Conservation (phyloP, 2,888 invertebrate species). For the Chelonus formosanus region DNA sequence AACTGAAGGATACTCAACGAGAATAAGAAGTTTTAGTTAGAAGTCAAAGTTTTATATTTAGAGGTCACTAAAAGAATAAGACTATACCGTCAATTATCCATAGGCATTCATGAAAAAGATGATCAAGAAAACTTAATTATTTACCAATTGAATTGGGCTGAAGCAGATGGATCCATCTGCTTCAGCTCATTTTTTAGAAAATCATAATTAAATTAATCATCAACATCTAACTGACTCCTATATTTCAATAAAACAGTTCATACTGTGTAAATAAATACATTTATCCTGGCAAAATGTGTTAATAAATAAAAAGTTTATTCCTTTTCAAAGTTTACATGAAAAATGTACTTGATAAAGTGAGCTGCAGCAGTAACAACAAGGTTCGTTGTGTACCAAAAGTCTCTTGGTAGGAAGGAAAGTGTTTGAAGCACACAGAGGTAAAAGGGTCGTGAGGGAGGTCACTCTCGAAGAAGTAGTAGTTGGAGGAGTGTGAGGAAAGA, state of each 20-base stretch:
- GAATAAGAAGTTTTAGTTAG: constrained; percentile 23
- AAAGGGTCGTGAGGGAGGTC: constrained; percentile 61
- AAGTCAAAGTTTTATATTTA: constrained; percentile 20
- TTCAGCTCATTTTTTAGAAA: no score
- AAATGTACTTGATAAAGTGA: no score
- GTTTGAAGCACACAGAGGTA: constrained; percentile 50
- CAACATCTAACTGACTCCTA: no score
- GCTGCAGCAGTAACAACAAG: constrained; percentile 9
- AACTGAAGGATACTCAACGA: constrained; percentile 29
- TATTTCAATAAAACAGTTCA: no score
- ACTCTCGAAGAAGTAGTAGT: constrained; percentile 55
- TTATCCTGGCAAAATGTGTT: background rate
- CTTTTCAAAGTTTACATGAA: no score
- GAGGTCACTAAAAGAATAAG: constrained; percentile 21
- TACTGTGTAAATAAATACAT: no score
- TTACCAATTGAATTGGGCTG: no score
- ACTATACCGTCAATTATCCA: background rate
- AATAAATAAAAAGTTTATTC: constrained; percentile 10
- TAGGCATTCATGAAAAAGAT: no score
- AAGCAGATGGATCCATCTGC: no score
- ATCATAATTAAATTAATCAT: no score
- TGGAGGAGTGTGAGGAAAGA: constrained; percentile 34
- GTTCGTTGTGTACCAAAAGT: constrained; percentile 29
- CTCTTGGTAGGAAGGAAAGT: constrained; percentile 40
- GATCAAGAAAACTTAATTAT: background rate